Percentiles rank a stretch among this genome's conserved stretches.
Evolutionary conservation across 2,797 vertebrate genomes (phyloP).

Genomic region (Cheirogaleus major): DNA sequence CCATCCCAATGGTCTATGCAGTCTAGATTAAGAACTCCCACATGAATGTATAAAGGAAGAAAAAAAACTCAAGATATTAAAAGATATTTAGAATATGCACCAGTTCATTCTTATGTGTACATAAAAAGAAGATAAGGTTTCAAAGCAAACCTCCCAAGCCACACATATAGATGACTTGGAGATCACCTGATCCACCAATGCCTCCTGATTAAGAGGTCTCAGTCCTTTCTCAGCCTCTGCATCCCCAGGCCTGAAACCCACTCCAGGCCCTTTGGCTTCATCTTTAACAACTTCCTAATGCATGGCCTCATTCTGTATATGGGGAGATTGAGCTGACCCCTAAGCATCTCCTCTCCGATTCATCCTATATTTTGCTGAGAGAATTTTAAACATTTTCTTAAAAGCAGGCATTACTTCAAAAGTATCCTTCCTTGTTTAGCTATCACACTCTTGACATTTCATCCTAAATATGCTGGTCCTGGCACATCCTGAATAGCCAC

Average conservation of each 20-base stretch:
- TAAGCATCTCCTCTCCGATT: neutral
- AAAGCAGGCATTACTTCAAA: constrained; percentile 47
- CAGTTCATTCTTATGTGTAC: neutral
- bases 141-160: neutral
- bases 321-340: neutral
- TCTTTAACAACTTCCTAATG: neutral
- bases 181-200: neutral
- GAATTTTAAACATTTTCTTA: constrained; percentile 31
- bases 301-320: neutral
- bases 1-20: neutral
- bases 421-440: neutral
- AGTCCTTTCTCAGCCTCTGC: neutral
- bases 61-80: neutral
- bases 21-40: neutral
- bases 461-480: neutral
- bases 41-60: neutral
- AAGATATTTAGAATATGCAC: neutral
- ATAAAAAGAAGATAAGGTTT: neutral
- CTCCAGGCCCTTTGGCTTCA: neutral
- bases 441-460: neutral
- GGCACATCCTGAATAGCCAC: neutral
- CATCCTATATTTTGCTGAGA: neutral
- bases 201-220: neutral
- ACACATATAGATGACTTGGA: neutral
- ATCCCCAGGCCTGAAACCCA: neutral